Percentiles rank a stretch among this genome's conserved stretches.
phyloP scores from a whole-genome alignment of 2,888 invertebrate species.

The Spatulosminthurus flaviceps region DNA sequence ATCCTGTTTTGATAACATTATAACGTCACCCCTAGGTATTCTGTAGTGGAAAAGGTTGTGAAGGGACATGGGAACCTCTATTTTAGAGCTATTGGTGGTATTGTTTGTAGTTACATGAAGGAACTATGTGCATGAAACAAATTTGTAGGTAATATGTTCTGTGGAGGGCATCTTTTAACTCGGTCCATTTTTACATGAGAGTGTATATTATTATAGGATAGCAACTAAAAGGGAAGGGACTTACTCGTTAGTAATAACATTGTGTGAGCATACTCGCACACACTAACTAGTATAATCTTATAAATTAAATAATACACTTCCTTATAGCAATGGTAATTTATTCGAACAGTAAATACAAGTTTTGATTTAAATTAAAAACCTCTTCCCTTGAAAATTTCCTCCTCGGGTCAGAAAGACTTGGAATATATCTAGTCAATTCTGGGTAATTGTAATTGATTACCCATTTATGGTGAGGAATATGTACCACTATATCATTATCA shows the following conservation, averaged over 20 bases:
- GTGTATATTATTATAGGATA: not conserved
- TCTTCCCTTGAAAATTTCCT: conserved; percentile 29
- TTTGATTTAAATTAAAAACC: conserved; percentile 46
- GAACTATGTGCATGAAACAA: too few relatives aligned
- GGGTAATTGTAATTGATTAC: conserved; percentile 46
- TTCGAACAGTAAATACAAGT: conserved; percentile 42
- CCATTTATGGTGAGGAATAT: conserved; percentile 42
- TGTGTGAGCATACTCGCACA: not conserved
- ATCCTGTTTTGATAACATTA: too few relatives aligned
- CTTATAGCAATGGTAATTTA: conserved; percentile 43
- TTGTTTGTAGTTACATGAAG: too few relatives aligned
- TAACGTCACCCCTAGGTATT: too few relatives aligned
- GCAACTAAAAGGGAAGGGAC: not conserved
- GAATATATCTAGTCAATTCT: conserved; percentile 35
- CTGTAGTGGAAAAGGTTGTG: too few relatives aligned
- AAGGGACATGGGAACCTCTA: too few relatives aligned
- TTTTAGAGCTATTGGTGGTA: too few relatives aligned
- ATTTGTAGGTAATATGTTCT: too few relatives aligned
- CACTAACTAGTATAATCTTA: conserved; percentile 5
- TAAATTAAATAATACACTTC: conserved; percentile 46
- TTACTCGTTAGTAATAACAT: not conserved
- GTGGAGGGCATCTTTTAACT: too few relatives aligned
- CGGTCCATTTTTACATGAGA: not conserved
- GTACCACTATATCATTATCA: conserved; percentile 43
- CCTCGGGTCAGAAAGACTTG: conserved; percentile 41